phyloP scores from a whole-genome alignment of 92 coral and sea anemone genomes.

The Umimayanthus kanabou region DNA sequence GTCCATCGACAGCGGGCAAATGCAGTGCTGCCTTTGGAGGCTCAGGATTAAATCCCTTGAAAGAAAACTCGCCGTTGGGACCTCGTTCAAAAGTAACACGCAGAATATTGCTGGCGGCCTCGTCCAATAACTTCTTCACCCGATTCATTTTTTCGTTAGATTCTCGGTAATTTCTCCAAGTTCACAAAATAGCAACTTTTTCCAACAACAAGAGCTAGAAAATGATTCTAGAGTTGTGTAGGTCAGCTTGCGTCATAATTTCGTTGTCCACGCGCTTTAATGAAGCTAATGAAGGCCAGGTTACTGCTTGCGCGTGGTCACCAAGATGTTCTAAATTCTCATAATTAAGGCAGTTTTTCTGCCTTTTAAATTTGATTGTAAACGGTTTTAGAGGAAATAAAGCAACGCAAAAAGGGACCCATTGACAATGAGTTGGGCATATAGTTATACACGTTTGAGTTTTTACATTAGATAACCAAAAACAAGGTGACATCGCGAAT shows the following conservation, averaged over 20 bases:
- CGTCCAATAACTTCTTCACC: conserved; percentile 19
- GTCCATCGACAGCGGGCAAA: not conserved
- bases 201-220: conserved; percentile 17
- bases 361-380: too few relatives aligned
- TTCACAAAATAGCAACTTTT: conserved; percentile 12
- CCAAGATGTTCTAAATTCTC: not conserved
- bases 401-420: too few relatives aligned
- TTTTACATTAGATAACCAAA: too few relatives aligned
- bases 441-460: too few relatives aligned
- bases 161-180: not conserved
- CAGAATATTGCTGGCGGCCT: conserved; percentile 26
- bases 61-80: conserved; percentile 25
- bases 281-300: not conserved
- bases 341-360: too few relatives aligned
- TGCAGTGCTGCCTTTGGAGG: not conserved
- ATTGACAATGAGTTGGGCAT: too few relatives aligned
- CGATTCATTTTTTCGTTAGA: conserved; percentile 20
- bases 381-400: too few relatives aligned
- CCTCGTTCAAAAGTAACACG: conserved; percentile 42
- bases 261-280: conserved; percentile 18
- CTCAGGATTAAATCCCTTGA: conserved; percentile 14
- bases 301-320: conserved; percentile 1
- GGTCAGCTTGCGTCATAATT: conserved; percentile 33
- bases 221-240: not conserved
- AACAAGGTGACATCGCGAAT: too few relatives aligned